Evolutionary conservation across 2,888 invertebrate species (phyloP).

Genomic region (Ochropleura plecta): DNA sequence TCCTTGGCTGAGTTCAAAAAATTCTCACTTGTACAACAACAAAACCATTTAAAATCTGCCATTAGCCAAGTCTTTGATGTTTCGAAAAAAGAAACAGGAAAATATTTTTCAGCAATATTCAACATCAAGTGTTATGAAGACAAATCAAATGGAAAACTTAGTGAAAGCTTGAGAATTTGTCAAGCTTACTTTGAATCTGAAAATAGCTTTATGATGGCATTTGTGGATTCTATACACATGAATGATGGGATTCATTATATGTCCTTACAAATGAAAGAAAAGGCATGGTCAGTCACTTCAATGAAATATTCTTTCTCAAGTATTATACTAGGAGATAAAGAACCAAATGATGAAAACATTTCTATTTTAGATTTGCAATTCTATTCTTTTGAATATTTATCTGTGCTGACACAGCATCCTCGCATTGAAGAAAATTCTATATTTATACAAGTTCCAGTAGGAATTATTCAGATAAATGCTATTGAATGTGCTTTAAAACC

Average conservation of each 20-base stretch:
- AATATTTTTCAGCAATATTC: constrained; percentile 90
- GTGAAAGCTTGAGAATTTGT: constrained; percentile 82
- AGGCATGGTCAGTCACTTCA: constrained; percentile 83
- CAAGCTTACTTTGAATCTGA: constrained; percentile 87
- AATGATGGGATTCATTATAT: constrained; percentile 88
- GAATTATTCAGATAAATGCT: constrained; percentile 86
- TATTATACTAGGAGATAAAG: constrained; percentile 78
- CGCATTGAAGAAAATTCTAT: constrained; percentile 82
- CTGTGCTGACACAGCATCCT: constrained; percentile 92
- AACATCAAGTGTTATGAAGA: constrained; percentile 88
- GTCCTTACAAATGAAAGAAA: constrained; percentile 86
- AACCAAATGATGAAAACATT: constrained; percentile 79
- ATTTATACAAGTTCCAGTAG: constrained; percentile 87
- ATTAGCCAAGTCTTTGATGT: constrained; percentile 93
- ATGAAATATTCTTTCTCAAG: constrained; percentile 90
- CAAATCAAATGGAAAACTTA: constrained; percentile 69
- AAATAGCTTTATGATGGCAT: constrained; percentile 88
- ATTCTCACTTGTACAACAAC: constrained; percentile 95
- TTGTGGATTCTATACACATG: constrained; percentile 81
- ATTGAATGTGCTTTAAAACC: constrained; percentile 81
- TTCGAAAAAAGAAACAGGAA: constrained; percentile 91
- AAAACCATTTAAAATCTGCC: constrained; percentile 92
- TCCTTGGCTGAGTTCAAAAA: constrained; percentile 94
- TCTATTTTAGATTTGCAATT: constrained; percentile 93
- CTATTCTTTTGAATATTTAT: constrained; percentile 93